A percentile compares a stretch with the other conserved stretches of the same genome.
These are phyloP conservation scores for Protobothrops flavoviridis DNA, from an alignment of 2,113 vertebrate species.

Conservation along the genomic window DNA sequence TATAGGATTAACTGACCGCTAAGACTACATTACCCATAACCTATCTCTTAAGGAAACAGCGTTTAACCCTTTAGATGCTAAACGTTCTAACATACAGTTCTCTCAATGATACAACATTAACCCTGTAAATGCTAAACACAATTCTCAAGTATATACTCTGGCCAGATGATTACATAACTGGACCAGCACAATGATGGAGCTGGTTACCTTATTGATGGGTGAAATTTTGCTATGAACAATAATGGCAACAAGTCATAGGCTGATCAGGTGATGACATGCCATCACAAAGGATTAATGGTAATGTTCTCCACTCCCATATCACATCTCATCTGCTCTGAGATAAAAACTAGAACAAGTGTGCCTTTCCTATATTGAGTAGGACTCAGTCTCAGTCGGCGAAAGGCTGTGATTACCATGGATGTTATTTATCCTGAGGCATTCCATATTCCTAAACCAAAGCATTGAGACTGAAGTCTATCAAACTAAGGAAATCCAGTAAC, in stretches of 20 bases:
- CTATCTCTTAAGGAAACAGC: too few relatives aligned
- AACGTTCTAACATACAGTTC: too few relatives aligned
- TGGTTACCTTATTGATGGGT: background rate
- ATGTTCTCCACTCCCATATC: background rate
- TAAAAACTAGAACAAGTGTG: background rate
- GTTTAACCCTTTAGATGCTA: too few relatives aligned
- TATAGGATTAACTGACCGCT: too few relatives aligned
- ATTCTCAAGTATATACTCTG: too few relatives aligned
- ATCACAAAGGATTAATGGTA: background rate
- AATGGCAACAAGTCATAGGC: background rate
- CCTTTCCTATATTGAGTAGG: background rate
- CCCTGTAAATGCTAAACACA: too few relatives aligned
- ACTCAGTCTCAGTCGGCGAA: background rate
- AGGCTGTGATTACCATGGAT: background rate
- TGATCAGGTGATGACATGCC: background rate
- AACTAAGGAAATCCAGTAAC: background rate
- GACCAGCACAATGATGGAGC: background rate
- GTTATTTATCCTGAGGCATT: background rate
- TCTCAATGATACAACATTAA: too few relatives aligned
- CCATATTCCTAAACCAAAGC: background rate
- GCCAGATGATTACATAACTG: too few relatives aligned
- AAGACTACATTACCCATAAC: too few relatives aligned
- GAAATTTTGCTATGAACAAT: background rate
- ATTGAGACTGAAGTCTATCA: background rate
- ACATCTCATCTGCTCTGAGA: background rate